Percentiles rank a stretch among this genome's conserved stretches.
Evolutionary conservation across 2,888 invertebrate genomes (phyloP).

Genomic region (Meandrusa payeni): DNA sequence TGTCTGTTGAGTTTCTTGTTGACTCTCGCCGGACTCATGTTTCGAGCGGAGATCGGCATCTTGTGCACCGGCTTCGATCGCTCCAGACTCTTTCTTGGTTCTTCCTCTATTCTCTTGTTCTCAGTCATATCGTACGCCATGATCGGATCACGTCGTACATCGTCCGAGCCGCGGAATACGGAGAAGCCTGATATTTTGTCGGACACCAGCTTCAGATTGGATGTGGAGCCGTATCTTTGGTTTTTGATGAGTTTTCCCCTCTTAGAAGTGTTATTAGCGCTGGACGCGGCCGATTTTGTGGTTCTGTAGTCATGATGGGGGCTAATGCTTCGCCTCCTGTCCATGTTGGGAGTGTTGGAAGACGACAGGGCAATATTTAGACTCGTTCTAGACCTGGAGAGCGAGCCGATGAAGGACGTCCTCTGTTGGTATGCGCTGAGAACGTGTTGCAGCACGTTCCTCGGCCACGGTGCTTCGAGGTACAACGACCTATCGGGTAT

Average conservation of each 20-base stretch:
- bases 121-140: constrained; percentile 58
- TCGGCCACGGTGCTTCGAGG: constrained; percentile 66
- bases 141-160: constrained; percentile 53
- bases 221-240: constrained; percentile 60
- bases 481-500: constrained; percentile 55
- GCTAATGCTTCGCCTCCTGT: constrained; percentile 56
- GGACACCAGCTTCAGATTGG: constrained; percentile 63
- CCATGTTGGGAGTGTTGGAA: constrained; percentile 54
- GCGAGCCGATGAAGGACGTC: constrained; percentile 73
- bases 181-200: constrained; percentile 72
- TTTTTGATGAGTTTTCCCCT: constrained; percentile 53
- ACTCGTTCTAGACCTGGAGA: constrained; percentile 80
- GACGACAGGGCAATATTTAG: constrained; percentile 60
- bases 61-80: constrained; percentile 41
- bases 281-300: constrained; percentile 50
- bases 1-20: constrained; percentile 49
- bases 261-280: constrained; percentile 49
- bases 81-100: constrained; percentile 38
- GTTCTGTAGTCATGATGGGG: constrained; percentile 39
- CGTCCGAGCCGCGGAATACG: constrained; percentile 54
- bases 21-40: constrained; percentile 16
- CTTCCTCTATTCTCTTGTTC: constrained; percentile 40
- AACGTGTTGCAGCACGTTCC: constrained; percentile 67
- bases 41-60: constrained; percentile 19
- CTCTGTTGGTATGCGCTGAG: constrained; percentile 61